Conservation (phyloP, 2,797 vertebrate species). For the Tamandua tetradactyla region DNA sequence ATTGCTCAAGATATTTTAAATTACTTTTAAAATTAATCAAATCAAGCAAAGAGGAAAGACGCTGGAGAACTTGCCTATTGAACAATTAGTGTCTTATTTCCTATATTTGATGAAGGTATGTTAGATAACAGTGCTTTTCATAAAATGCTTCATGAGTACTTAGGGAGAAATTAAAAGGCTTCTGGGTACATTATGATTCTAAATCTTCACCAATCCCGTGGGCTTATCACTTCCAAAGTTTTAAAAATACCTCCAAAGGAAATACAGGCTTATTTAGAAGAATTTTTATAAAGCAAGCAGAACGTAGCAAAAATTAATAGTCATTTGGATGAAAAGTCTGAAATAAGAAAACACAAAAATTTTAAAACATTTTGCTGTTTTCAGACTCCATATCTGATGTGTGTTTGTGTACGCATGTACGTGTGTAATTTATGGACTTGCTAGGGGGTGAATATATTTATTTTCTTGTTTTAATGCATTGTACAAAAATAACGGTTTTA, state of each 20-base stretch:
- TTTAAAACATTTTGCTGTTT: constrained; percentile 10
- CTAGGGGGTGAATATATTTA: not conserved
- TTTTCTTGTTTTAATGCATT: constrained; percentile 12
- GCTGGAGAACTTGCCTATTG: not conserved
- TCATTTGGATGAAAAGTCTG: not conserved
- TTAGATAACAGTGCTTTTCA: not conserved
- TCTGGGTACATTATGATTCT: not conserved
- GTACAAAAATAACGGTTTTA: not conserved
- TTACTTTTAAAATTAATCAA: constrained; percentile 16
- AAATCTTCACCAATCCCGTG: not conserved
- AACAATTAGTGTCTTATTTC: not conserved
- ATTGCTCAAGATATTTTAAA: constrained; percentile 2
- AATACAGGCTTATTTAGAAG: not conserved
- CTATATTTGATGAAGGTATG: not conserved
- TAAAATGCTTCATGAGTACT: not conserved
- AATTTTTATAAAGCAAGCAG: not conserved
- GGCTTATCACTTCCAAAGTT: not conserved
- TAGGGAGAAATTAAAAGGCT: constrained; percentile 9
- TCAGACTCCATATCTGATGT: not conserved
- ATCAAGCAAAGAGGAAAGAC: not conserved
- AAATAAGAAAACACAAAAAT: constrained; percentile 16
- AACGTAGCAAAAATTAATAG: not conserved
- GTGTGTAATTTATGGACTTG: not conserved
- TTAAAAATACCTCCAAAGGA: not conserved
- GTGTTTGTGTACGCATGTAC: not conserved